Percentiles rank a stretch among this genome's conserved stretches.
Conservation (phyloP, 2,797 vertebrate species). For the Neosilurus mollespiculum region DNA sequence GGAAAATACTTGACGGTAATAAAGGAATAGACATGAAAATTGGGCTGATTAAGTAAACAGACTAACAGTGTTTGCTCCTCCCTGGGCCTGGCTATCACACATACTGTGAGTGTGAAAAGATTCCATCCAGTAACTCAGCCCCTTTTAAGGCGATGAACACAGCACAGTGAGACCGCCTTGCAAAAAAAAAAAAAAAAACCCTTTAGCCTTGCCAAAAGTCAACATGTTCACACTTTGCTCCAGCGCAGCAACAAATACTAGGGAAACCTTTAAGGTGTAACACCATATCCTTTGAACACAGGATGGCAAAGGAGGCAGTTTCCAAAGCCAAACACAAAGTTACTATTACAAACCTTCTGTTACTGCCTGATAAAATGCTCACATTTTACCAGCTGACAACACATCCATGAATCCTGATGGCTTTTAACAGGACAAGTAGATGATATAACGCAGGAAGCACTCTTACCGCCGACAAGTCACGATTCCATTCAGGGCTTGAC, state of each 20-base stretch:
- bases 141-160: constrained; percentile 81
- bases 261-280: constrained; percentile 34
- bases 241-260: constrained; percentile 45
- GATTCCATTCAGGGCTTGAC: constrained; percentile 18
- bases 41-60: constrained; percentile 37
- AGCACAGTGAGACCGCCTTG: constrained; percentile 70
- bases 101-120: constrained; percentile 54
- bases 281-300: constrained; percentile 22
- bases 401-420: background rate
- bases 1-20: constrained; percentile 21
- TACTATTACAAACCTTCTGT: background rate
- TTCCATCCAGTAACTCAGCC: constrained; percentile 49
- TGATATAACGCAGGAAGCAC: constrained; percentile 15
- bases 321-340: background rate
- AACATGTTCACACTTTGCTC: constrained; percentile 61
- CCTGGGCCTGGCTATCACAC: constrained; percentile 46
- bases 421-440: constrained; percentile 2
- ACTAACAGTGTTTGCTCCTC: constrained; percentile 37
- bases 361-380: background rate
- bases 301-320: constrained; percentile 11
- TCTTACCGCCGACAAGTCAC: constrained; percentile 25
- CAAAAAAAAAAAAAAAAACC: constrained; percentile 52
- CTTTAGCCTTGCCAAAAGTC: constrained; percentile 58
- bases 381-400: background rate
- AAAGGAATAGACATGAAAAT: constrained; percentile 15